These are phyloP conservation scores for Lithosia quadra DNA, from an alignment of 2,888 invertebrate species.

Conservation along the genomic window DNA sequence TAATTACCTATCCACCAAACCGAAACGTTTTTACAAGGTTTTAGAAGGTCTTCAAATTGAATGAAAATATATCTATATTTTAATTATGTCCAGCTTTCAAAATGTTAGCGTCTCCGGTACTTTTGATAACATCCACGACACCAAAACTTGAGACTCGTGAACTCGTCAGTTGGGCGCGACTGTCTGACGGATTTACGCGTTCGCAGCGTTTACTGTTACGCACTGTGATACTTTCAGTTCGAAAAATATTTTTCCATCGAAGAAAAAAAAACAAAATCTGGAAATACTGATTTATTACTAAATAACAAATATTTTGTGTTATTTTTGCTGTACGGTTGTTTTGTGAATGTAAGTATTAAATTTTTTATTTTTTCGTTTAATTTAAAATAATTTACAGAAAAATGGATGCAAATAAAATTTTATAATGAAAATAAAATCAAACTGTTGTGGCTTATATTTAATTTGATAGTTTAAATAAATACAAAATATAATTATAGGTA, in stretches of 20 bases:
- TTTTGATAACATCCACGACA: slow-evolving; percentile 5
- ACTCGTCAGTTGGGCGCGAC: slow-evolving; percentile 43
- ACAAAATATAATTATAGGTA: too few species aligned
- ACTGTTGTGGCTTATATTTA: too few species aligned
- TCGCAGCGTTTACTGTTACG: slow-evolving; percentile 11
- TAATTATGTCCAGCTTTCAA: slow-evolving; percentile 29
- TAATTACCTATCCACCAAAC: background rate
- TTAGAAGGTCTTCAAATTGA: slow-evolving; percentile 4
- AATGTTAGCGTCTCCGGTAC: slow-evolving; percentile 21
- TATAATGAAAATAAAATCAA: too few species aligned
- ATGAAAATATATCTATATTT: slow-evolving; percentile 1
- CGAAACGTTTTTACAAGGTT: background rate
- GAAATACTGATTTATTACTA: too few species aligned
- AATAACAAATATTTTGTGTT: slow-evolving; percentile 7
- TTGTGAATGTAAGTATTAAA: slow-evolving; percentile 20
- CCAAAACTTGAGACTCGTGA: background rate
- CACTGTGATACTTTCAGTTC: slow-evolving; percentile 30
- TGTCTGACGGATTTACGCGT: slow-evolving; percentile 42
- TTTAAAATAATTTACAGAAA: background rate
- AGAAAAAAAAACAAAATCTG: background rate
- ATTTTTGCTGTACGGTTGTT: slow-evolving; percentile 1
- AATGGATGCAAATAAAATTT: too few species aligned
- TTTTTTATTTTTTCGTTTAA: background rate
- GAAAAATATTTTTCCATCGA: slow-evolving; percentile 16
- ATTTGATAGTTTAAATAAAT: too few species aligned